Conservation (phyloP, 1,140 invertebrate species). For the Schlechtendalia chinensis region DNA sequence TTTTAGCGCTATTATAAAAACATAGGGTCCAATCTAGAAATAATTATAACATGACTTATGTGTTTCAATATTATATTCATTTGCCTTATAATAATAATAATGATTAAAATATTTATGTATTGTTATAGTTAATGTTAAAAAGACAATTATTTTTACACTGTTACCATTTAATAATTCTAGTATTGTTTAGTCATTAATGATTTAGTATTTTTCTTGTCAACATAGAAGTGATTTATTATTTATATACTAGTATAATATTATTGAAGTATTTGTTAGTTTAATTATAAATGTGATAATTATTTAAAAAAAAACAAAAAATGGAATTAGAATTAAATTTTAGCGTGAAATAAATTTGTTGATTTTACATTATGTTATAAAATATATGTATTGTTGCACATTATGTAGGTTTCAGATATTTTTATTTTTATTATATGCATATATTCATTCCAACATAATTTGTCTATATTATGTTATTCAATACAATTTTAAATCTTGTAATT, state of each 20-base stretch:
- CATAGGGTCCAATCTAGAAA: constrained; percentile 38
- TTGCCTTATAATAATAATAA: neutral
- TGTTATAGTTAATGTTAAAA: neutral
- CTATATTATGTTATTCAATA: neutral
- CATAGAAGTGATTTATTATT: constrained; percentile 27
- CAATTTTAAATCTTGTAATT: neutral
- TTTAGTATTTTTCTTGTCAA: constrained; percentile 1
- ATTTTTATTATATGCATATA: neutral
- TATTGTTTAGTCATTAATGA: constrained; percentile 25
- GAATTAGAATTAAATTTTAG: neutral
- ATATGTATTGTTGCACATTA: neutral
- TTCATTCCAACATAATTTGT: constrained; percentile 9
- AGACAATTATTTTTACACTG: constrained; percentile 44
- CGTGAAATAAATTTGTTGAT: constrained; percentile 4
- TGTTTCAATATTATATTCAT: constrained; percentile 30
- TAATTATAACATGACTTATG: constrained; percentile 17
- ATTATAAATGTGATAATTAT: constrained; percentile 23
- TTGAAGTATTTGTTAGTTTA: neutral
- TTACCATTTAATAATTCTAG: neutral
- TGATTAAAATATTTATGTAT: constrained; percentile 17
- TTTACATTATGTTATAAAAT: neutral
- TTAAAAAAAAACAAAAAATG: neutral
- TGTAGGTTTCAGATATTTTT: neutral
- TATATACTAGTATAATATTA: neutral
- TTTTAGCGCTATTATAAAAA: constrained; percentile 13